Conservation (phyloP, 2,113 vertebrate species). For the Halcyon senegalensis region DNA sequence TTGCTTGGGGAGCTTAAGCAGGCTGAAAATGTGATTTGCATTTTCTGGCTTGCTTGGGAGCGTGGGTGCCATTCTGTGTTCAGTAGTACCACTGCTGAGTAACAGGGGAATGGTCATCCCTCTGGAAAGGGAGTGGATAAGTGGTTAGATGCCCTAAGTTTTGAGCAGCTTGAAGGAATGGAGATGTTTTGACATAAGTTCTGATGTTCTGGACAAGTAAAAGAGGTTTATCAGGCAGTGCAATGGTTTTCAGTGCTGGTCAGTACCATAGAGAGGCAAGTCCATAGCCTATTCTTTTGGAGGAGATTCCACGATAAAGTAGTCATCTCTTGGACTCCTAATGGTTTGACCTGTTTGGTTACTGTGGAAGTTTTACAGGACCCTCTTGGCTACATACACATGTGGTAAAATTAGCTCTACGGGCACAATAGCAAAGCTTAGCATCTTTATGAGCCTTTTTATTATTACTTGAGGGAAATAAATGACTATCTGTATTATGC, state of each 20-base stretch:
- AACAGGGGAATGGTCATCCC: neutral
- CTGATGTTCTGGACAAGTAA: neutral
- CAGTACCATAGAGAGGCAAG: neutral
- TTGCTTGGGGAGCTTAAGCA: neutral
- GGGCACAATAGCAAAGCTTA: neutral
- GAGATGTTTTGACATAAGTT: neutral
- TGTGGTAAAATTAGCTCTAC: neutral
- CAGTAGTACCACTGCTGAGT: neutral
- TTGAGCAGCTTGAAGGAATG: neutral
- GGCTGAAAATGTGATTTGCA: neutral
- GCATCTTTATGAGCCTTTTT: neutral
- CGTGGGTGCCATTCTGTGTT: neutral
- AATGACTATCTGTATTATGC: conserved; percentile 16
- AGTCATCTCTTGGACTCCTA: neutral
- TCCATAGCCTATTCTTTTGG: neutral
- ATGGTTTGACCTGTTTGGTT: neutral
- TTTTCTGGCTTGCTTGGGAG: neutral
- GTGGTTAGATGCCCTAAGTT: neutral
- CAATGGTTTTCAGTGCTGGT: neutral
- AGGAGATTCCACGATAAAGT: neutral
- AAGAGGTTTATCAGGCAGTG: neutral
- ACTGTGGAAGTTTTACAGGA: neutral
- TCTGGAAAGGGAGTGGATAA: neutral
- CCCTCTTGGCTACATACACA: neutral
- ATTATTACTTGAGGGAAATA: conserved; percentile 19